Percentiles rank a stretch among this genome's conserved stretches.
These are phyloP conservation scores for Scaptomyza caliginosa DNA, from an alignment of 2,888 invertebrate species.

Conservation along the genomic window DNA sequence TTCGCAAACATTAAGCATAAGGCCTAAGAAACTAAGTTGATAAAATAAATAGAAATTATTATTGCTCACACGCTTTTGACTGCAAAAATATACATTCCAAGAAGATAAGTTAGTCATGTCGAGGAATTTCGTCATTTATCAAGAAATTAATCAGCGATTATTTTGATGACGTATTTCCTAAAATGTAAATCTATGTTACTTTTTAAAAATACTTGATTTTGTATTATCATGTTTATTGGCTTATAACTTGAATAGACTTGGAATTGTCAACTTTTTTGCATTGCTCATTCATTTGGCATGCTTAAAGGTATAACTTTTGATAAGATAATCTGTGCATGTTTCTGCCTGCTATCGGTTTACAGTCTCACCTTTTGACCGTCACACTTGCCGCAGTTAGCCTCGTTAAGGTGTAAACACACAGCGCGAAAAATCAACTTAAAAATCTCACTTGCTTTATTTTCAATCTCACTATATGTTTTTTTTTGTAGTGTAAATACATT, in stretches of 20 bases:
- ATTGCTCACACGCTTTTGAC: not conserved
- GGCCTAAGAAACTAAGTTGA: too few relatives aligned
- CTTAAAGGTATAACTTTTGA: conserved; percentile 52
- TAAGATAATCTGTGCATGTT: conserved; percentile 44
- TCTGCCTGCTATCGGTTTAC: not conserved
- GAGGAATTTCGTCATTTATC: conserved; percentile 8
- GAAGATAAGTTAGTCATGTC: not conserved
- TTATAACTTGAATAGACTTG: not conserved
- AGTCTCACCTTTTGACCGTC: conserved; percentile 32
- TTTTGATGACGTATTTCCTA: not conserved
- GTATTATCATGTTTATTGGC: not conserved
- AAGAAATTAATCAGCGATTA: conserved; percentile 4
- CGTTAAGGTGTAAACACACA: not conserved
- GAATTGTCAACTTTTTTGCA: conserved; percentile 12
- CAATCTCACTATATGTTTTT: conserved; percentile 8
- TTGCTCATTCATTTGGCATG: conserved; percentile 47
- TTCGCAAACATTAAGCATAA: too few relatives aligned
- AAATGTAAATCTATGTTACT: not conserved
- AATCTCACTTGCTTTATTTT: not conserved
- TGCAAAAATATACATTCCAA: not conserved
- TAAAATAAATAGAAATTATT: too few relatives aligned
- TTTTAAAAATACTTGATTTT: not conserved
- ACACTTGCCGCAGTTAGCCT: not conserved
- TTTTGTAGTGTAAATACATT: conserved; percentile 7
- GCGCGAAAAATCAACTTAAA: not conserved